These are phyloP conservation scores for Collichthys lucidus DNA, from an alignment of 2,113 vertebrate species.

Conservation along the genomic window DNA sequence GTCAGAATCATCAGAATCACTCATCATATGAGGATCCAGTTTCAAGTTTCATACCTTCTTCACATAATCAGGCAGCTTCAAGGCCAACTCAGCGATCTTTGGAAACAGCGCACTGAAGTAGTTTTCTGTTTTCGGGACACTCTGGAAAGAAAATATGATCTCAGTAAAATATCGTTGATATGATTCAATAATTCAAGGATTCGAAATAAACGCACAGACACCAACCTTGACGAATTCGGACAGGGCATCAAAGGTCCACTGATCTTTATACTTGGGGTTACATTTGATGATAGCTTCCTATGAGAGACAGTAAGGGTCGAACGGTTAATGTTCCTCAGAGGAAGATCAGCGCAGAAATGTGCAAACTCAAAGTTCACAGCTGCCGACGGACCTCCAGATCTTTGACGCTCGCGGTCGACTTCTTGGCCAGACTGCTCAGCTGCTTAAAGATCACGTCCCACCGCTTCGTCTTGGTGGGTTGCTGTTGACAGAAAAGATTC, in stretches of 20 bases:
- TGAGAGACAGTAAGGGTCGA: neutral
- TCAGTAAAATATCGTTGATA: too few species aligned
- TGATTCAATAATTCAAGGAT: too few species aligned
- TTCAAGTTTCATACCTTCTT: conserved; percentile 58
- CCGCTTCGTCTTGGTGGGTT: fast-evolving
- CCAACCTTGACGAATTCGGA: conserved; percentile 58
- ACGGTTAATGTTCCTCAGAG: neutral
- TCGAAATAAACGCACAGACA: neutral
- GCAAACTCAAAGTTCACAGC: neutral
- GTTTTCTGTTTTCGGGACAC: neutral
- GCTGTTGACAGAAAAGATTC: neutral
- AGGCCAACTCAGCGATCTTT: conserved; percentile 78
- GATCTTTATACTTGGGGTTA: conserved; percentile 67
- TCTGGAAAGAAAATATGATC: conserved; percentile 26
- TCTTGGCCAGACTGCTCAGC: conserved; percentile 33
- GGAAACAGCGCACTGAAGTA: conserved; percentile 16
- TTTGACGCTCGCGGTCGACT: neutral
- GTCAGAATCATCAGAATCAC: neutral
- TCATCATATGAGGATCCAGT: too few species aligned
- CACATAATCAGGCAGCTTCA: conserved; percentile 46
- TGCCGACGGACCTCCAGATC: conserved; percentile 66
- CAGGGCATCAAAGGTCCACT: conserved; percentile 78
- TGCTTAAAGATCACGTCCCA: conserved; percentile 59
- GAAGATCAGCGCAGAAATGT: neutral
- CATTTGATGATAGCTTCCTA: conserved; percentile 73